Evolutionary conservation across 2,888 invertebrate genomes (phyloP), one percentile per base, ranked within the genome.

Genomic region (Microplitis deprimator): DNA sequence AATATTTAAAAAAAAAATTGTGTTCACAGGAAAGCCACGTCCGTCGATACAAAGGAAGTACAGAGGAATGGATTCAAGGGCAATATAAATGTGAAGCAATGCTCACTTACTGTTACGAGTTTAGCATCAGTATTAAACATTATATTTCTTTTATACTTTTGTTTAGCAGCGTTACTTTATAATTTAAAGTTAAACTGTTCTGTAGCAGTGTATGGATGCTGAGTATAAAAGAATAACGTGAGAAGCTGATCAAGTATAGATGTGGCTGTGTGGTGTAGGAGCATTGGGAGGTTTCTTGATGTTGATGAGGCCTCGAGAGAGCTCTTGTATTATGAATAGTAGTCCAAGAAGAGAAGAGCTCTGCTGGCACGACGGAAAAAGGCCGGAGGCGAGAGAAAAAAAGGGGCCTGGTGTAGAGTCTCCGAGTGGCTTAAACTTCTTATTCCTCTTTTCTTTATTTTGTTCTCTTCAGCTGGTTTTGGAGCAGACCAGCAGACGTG

Each of bases 11-110:
- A 59, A 67, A 50, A 20, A 20, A 20, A 1, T 20, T 67, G 29
- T 68, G 29, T 75, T 59, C n/a, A 60, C 74, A 75, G 74, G 74
- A 75, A 75, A 68, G 74, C 74, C 74, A 75, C 74, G 74, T 75
- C 74, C 74, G 74, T 68, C 65, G n/a, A 73, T 65, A 59, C 16
- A 73, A 73, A 29, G 67, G 17, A 73, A 73, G 62, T 39, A 64
- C 17, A 64, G 13, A 17, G 59, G 39, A 61, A 61, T 59, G 17
- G 16, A 64, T 72, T 16, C 61, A 62, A 64, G 62, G 41, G 40
- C 38, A 61, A 16, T 39, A 3, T 17, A n/a, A 41, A 50, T 17
- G 68, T 17, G 40, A 68, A 68, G 68, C 40, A 50, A 50, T 50
- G 16, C 16, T 68, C 16, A 40, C 38, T 38, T 29, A 29, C 29